Evolutionary conservation across 2,797 vertebrate species (phyloP), one percentile per base, ranked within the genome.

Genomic region (Prunella strophiata): DNA sequence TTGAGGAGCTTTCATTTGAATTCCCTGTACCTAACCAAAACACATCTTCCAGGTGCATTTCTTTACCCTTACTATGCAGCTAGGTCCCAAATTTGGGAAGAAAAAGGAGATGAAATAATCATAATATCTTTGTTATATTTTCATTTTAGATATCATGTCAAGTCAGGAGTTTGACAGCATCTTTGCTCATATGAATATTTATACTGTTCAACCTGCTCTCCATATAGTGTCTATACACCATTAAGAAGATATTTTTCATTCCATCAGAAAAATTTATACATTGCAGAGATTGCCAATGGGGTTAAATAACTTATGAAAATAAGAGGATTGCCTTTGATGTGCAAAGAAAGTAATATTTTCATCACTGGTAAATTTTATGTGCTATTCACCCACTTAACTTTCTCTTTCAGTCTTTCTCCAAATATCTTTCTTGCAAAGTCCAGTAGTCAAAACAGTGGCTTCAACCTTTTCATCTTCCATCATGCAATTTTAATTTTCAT

Each of bases 1-100:
- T 96, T 97, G 96, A 98, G 94, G 74, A 97, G 97, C 91, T 97
- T 96, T 97, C 91, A 94, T 96, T 97, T 98, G 96, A 98, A 98
- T 98, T 97, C 96, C 88, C 91, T 91, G 88, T 93, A 97, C 96
- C 96, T 97, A 97, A 97, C 52, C 89, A 96, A 92, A 97, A 95
- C 82, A 95, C 76, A 58, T 96, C 91, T 97, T 97, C 91, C 94
- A 97, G 92, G 91, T 87, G 77, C 59, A 96, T 94, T 97, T 97
- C 85, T 95, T 97, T 95, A 94, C 89, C 59, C 57, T 89, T 59
- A 73, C 74, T 83, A 71, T 38, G 43, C 77, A 96, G 54, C 55
- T 79, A 92, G 73, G 47, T 87, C 80, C 62, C 45, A 97, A 85
- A 83, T 36, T 6, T 57, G 55, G 74, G 66, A 80, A 80, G 66